A percentile compares a stretch with the other conserved stretches of the same genome.
phyloP scores from a whole-genome alignment of 2,113 vertebrate species.

The Ancistrus triradiatus region DNA sequence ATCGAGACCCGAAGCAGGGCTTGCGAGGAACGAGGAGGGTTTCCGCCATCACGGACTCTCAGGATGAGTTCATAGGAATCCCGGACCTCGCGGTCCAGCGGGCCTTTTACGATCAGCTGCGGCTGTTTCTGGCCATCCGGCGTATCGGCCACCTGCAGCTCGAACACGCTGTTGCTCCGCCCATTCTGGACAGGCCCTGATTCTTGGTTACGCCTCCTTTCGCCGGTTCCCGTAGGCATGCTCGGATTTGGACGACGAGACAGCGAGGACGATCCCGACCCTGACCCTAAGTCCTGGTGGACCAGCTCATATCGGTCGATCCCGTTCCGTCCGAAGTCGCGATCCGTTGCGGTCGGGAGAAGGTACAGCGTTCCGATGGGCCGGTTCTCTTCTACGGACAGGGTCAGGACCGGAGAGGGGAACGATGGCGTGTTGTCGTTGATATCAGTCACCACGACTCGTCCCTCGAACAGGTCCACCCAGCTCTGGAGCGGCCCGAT shows the following conservation, averaged over 20 bases:
- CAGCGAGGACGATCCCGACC: constrained; percentile 52
- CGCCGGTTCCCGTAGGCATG: constrained; percentile 59
- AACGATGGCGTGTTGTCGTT: constrained; percentile 97
- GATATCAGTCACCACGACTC: constrained; percentile 91
- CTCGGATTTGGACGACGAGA: constrained; percentile 55
- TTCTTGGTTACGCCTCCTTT: constrained; percentile 47
- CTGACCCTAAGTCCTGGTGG: constrained; percentile 62
- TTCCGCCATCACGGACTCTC: constrained; percentile 86
- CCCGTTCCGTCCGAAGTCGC: constrained; percentile 91
- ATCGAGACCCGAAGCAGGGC: constrained; percentile 89
- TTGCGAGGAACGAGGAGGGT: constrained; percentile 85
- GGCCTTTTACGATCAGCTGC: constrained; percentile 95
- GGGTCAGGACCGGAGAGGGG: constrained; percentile 89
- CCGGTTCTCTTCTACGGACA: constrained; percentile 94
- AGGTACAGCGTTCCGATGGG: constrained; percentile 93
- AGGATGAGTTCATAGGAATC: constrained; percentile 93
- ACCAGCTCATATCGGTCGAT: constrained; percentile 93
- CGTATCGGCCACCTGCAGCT: constrained; percentile 91
- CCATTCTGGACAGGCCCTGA: constrained; percentile 57
- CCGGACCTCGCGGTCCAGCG: constrained; percentile 84
- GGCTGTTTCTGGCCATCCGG: constrained; percentile 95
- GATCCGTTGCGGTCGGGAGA: constrained; percentile 91
- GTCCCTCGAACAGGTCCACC: constrained; percentile 93
- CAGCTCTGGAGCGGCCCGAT: constrained; percentile 96
- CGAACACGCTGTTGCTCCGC: constrained; percentile 84